Percentiles rank a stretch among this genome's conserved stretches.
Conservation (phyloP, 2,797 vertebrate species). For the Caiman crocodilus region DNA sequence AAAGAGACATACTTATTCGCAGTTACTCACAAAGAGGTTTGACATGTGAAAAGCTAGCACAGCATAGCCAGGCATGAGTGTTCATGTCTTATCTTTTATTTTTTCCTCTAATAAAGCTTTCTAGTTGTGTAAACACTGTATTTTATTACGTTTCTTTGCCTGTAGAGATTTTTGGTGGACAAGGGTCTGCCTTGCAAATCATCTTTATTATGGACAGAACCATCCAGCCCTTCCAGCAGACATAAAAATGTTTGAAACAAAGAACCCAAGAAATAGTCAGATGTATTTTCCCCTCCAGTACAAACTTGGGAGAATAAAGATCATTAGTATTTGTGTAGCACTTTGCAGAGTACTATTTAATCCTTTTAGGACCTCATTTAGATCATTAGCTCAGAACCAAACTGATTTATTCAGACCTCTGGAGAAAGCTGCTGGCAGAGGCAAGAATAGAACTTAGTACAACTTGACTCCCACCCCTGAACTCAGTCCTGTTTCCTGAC, state of each 20-base stretch:
- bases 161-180: not conserved
- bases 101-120: not conserved
- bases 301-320: not conserved
- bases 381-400: not conserved
- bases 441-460: not conserved
- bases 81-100: conserved; percentile 35
- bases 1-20: conserved; percentile 11
- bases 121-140: not conserved
- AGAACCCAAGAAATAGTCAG: not conserved
- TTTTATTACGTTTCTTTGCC: conserved; percentile 17
- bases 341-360: not conserved
- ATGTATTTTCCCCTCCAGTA: not conserved
- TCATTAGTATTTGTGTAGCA: not conserved
- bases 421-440: not conserved
- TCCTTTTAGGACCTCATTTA: not conserved
- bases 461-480: not conserved
- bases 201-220: too few species aligned
- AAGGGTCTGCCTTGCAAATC: not conserved
- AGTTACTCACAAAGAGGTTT: not conserved
- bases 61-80: not conserved
- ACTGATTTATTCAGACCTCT: not conserved
- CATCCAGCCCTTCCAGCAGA: too few species aligned
- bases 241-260: not conserved
- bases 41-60: conserved; percentile 14
- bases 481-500: not conserved